A percentile compares a stretch with the other conserved stretches of the same genome.
Conservation (phyloP, 2,888 invertebrate species). For the Coleophora deauratella region DNA sequence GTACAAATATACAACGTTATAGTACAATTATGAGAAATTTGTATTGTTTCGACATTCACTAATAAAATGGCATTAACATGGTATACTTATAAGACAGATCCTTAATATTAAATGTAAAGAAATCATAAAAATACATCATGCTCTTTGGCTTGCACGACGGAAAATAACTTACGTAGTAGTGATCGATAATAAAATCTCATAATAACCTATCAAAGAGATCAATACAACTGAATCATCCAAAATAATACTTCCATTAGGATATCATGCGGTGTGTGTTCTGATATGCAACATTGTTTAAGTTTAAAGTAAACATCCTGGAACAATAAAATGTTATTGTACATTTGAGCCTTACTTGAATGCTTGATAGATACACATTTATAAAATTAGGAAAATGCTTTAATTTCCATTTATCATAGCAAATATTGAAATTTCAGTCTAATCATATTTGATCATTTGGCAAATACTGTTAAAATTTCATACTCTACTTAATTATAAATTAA, state of each 20-base stretch:
- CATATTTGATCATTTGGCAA: constrained; percentile 70
- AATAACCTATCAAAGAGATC: constrained; percentile 58
- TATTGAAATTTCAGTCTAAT: constrained; percentile 63
- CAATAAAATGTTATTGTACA: constrained; percentile 24
- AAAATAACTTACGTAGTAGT: constrained; percentile 50
- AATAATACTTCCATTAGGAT: constrained; percentile 29
- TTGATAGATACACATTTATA: constrained; percentile 18
- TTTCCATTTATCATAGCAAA: constrained; percentile 34
- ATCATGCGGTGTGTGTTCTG: constrained; percentile 35
- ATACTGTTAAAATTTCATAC: constrained; percentile 58
- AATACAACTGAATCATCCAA: constrained; percentile 51
- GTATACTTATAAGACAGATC: constrained; percentile 59
- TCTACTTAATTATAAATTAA: constrained; percentile 35
- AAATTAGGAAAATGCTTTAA: constrained; percentile 21
- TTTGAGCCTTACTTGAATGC: constrained; percentile 31
- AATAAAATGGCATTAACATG: constrained; percentile 70
- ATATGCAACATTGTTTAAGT: constrained; percentile 52
- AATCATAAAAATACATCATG: constrained; percentile 71
- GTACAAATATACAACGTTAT: constrained; percentile 72
- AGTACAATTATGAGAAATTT: constrained; percentile 62
- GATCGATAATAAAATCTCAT: constrained; percentile 49
- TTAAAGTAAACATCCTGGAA: constrained; percentile 21
- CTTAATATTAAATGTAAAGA: constrained; percentile 64
- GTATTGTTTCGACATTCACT: constrained; percentile 61
- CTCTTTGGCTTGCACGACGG: constrained; percentile 74